Percentiles rank a stretch among this genome's conserved stretches.
Evolutionary conservation across 2,797 vertebrate species (phyloP).

Genomic region (Carcharodon carcharias): DNA sequence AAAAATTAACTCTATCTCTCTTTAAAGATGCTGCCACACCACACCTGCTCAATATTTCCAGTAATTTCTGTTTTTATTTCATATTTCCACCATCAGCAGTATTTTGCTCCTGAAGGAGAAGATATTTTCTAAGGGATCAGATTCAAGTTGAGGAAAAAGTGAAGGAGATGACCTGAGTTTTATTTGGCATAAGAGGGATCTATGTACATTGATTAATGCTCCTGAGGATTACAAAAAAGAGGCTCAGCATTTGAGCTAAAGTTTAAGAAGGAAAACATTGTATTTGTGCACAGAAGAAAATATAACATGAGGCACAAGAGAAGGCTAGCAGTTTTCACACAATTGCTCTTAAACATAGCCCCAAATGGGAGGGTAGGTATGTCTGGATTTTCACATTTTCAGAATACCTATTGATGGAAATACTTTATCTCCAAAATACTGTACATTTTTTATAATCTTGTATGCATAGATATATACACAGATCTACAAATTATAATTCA

Average conservation of each 20-base stretch:
- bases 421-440: not conserved
- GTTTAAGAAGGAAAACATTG: not conserved
- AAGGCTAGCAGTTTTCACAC: not conserved
- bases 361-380: not conserved
- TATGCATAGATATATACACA: not conserved
- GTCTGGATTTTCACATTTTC: not conserved
- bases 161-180: not conserved
- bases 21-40: not conserved
- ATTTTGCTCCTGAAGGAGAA: not conserved
- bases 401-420: not conserved
- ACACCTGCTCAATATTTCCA: not conserved
- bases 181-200: not conserved
- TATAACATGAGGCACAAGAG: not conserved
- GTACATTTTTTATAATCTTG: not conserved
- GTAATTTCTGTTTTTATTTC: not conserved
- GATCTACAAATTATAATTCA: not conserved
- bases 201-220: not conserved
- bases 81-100: not conserved
- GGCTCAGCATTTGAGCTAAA: not conserved
- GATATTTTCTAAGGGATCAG: not conserved
- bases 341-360: not conserved
- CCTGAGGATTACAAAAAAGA: not conserved
- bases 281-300: not conserved
- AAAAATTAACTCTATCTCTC: not conserved
- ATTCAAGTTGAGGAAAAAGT: not conserved